Conservation (phyloP, 2,888 invertebrate species). For the Nesidiocoris tenuis region DNA sequence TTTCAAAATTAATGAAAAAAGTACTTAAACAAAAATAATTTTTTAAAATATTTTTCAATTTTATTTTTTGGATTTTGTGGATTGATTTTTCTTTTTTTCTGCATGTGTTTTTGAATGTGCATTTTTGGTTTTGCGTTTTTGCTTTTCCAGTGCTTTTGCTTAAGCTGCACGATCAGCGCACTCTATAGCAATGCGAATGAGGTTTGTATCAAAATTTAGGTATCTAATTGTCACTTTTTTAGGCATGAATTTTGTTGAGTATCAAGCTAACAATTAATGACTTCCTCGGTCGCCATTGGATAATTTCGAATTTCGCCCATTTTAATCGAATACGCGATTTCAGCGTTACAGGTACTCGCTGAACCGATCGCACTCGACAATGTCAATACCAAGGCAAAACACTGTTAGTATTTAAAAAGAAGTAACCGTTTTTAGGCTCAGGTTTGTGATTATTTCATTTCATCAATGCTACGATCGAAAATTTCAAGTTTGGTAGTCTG, state of each 20-base stretch:
- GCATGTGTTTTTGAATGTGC: not conserved
- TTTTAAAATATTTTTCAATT: too few species aligned
- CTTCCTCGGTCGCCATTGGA: too few species aligned
- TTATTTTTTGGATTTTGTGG: too few species aligned
- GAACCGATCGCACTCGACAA: conserved; percentile 22
- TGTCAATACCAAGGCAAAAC: conserved; percentile 26
- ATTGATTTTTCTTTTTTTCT: too few species aligned
- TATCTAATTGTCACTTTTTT: too few species aligned
- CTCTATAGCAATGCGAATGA: not conserved
- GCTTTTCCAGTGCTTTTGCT: not conserved
- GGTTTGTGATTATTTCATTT: not conserved
- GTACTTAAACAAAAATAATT: too few species aligned
- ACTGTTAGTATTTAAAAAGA: conserved; percentile 25
- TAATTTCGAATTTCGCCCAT: too few species aligned
- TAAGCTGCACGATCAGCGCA: not conserved
- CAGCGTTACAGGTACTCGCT: conserved; percentile 33
- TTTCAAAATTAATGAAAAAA: too few species aligned
- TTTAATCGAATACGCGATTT: not conserved
- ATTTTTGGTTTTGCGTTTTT: not conserved
- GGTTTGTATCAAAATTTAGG: not conserved
- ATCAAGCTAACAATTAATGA: too few species aligned
- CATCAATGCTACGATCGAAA: not conserved
- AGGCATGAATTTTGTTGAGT: too few species aligned
- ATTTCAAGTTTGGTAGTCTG: too few species aligned
- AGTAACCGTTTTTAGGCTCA: not conserved